These are phyloP conservation scores for Cyanoderma ruficeps DNA, from an alignment of 2,113 vertebrate species.

Conservation along the genomic window DNA sequence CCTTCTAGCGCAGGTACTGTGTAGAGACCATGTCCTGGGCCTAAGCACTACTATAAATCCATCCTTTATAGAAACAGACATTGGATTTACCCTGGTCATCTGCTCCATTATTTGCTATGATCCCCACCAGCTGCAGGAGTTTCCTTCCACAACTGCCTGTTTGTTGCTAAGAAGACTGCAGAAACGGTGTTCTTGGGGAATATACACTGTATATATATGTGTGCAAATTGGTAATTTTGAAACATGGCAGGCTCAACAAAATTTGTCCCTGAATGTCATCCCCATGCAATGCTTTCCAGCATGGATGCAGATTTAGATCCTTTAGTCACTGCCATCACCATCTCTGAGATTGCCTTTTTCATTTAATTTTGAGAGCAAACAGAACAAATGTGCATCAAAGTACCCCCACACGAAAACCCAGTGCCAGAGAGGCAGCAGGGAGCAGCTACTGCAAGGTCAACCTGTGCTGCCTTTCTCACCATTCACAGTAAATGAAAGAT, in stretches of 20 bases:
- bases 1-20: background rate
- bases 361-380: background rate
- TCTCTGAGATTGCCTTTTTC: background rate
- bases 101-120: background rate
- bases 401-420: background rate
- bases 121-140: background rate
- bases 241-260: background rate
- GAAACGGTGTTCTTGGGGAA: background rate
- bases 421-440: background rate
- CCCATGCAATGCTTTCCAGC: background rate
- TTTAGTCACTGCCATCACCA: background rate
- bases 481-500: background rate
- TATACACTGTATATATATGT: fast-evolving
- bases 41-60: background rate
- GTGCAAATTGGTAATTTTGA: background rate
- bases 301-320: background rate
- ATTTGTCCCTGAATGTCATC: background rate
- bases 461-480: background rate
- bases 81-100: background rate
- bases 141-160: background rate
- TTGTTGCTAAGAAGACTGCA: background rate
- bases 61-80: background rate
- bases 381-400: background rate
- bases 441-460: background rate
- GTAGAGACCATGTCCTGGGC: background rate